Evolutionary conservation across 2,113 vertebrate species (phyloP).

Genomic region (Terrapene triunguis): DNA sequence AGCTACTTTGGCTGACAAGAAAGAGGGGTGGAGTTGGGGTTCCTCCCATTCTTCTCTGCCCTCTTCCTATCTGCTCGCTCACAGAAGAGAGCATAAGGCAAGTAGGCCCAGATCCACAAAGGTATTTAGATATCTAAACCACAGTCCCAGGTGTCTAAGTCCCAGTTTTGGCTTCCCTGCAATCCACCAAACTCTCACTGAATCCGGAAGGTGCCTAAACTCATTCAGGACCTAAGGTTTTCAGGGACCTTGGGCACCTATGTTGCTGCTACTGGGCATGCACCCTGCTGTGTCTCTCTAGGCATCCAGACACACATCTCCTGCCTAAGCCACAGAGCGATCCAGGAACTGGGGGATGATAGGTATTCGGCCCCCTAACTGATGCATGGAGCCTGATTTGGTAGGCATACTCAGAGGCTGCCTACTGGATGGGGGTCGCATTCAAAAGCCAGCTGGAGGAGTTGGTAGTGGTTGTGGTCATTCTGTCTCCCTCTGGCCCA

Average conservation of each 20-base stretch:
- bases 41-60: neutral
- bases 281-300: neutral
- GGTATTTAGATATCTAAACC: neutral
- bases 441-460: neutral
- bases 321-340: neutral
- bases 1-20: neutral
- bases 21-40: neutral
- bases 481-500: neutral
- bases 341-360: neutral
- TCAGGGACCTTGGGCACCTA: neutral
- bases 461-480: neutral
- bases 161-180: neutral
- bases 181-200: neutral
- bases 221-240: neutral
- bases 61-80: too few species aligned
- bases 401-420: neutral
- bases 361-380: neutral
- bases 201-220: neutral
- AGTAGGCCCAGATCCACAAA: neutral
- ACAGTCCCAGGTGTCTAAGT: neutral
- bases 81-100: fast-evolving
- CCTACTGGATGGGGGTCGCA: neutral
- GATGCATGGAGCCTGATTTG: neutral
- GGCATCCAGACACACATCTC: neutral
- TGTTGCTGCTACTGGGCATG: neutral